Evolutionary conservation across 2,888 invertebrate genomes (phyloP).

Genomic region (Lordiphosa fenestrarum): DNA sequence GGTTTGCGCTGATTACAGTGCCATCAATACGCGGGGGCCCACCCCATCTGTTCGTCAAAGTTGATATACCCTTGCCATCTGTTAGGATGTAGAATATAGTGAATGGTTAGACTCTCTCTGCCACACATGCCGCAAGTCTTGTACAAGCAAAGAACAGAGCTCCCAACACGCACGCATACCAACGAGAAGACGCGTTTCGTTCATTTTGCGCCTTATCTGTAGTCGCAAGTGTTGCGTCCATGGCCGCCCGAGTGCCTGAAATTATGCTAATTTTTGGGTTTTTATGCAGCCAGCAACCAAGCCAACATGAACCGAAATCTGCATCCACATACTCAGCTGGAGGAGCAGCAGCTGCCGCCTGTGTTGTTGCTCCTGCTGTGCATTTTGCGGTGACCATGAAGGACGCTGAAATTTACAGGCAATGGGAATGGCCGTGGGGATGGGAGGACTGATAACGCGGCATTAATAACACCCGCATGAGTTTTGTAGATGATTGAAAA

Average conservation of each 20-base stretch:
- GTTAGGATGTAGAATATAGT: neutral
- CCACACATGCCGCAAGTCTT: constrained; percentile 47
- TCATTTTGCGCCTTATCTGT: constrained; percentile 68
- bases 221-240: constrained; percentile 57
- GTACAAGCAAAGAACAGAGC: constrained; percentile 42
- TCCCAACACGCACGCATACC: constrained; percentile 19
- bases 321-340: constrained; percentile 33
- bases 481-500: constrained; percentile 60
- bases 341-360: constrained; percentile 21
- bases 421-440: constrained; percentile 30
- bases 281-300: constrained; percentile 56
- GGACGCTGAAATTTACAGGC: constrained; percentile 48
- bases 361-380: constrained; percentile 29
- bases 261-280: constrained; percentile 69
- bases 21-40: too few species aligned
- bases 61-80: neutral
- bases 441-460: constrained; percentile 50
- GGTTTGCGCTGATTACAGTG: neutral
- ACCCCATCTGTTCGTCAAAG: neutral
- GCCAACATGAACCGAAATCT: constrained; percentile 38
- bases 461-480: constrained; percentile 58
- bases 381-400: constrained; percentile 30
- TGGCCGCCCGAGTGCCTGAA: constrained; percentile 54
- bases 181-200: constrained; percentile 47
- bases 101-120: constrained; percentile 1